Evolutionary conservation across 2,888 invertebrate genomes (phyloP).

Genomic region (Parthenolecanium corni): DNA sequence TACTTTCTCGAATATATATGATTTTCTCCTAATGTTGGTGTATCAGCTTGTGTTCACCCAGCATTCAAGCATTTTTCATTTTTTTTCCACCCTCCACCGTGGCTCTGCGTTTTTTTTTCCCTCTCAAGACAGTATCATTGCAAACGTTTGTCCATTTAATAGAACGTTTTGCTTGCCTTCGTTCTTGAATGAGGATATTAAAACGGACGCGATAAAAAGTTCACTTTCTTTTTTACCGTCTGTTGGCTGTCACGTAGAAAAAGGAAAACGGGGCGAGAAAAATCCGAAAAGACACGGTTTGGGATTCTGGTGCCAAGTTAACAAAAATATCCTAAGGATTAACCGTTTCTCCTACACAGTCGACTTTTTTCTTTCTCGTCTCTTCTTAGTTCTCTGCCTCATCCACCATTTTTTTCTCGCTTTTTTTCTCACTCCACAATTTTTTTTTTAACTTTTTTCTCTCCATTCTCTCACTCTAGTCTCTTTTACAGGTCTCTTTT

Average conservation of each 20-base stretch:
- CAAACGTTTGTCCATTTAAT: neutral
- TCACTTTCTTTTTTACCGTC: constrained; percentile 24
- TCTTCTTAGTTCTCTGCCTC: too few species aligned
- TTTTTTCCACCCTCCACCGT: too few species aligned
- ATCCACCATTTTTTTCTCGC: too few species aligned
- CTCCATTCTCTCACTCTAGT: too few species aligned
- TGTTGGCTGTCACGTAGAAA: constrained; percentile 25
- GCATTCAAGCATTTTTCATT: too few species aligned
- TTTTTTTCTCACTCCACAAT: too few species aligned
- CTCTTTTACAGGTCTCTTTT: neutral
- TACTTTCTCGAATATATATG: too few species aligned
- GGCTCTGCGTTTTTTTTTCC: too few species aligned
- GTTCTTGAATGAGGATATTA: constrained; percentile 19
- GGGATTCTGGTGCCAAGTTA: constrained; percentile 27
- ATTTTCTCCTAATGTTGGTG: too few species aligned
- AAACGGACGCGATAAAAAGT: constrained; percentile 23
- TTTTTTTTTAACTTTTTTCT: too few species aligned
- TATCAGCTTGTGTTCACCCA: too few species aligned
- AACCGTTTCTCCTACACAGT: constrained; percentile 17
- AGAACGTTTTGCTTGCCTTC: constrained; percentile 14
- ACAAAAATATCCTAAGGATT: constrained; percentile 26
- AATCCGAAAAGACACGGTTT: constrained; percentile 25
- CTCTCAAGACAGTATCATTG: too few species aligned
- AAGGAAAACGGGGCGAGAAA: constrained; percentile 7
- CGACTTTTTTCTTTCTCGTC: constrained; percentile 9